Base-by-base conservation (phyloP, 2,113 vertebrate genomes). In the Okapia johnstoni region DNA sequence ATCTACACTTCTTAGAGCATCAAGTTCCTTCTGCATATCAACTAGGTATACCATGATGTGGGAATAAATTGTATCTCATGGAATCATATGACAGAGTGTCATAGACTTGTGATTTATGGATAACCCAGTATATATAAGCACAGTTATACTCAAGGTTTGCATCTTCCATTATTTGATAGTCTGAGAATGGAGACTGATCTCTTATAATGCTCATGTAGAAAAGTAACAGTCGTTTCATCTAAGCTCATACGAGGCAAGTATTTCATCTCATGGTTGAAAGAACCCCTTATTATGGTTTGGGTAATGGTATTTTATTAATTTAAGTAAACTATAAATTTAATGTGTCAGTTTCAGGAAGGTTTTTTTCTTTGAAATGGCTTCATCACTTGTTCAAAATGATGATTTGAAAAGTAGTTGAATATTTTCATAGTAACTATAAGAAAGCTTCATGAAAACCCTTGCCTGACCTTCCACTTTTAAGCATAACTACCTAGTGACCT, bases 401-500 rank as follows among this genome's bases (percentile, higher is more conserved):
- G 48, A 66, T 43, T 19, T 96, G 48, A 81, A 73, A 73, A 40
- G 66, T 73, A 40, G 46, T 80, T 96, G 43, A 94, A 96, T 94
- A 96, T 96, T 96, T 97, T 98, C 40, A 25, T 81, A 63, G 81
- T 61, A 96, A 40, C 21, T 91, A 19, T 43, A 96, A 80, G 48
- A 86, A 95, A 93, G 6, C 40, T 70, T 91, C 9, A 70, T 77
- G 55, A 21, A 88, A 91, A 95, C 63, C 48, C 61, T 79, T 92
- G 61, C 61, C 88, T 76, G n/a, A 85, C 30, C 54, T 94, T 88
- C 21, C 88, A 70, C 90, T 97, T 94, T 97, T 46, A 93, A 97
- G 80, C 57, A 54, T 84, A 95, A 58, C 57, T 83, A 50, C 36
- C 10, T 90, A 84, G 21, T 94, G 54, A 93, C 43, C 28, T 96